These are phyloP conservation scores for Sitobion miscanthi DNA, from an alignment of 1,140 invertebrate species.

Conservation along the genomic window DNA sequence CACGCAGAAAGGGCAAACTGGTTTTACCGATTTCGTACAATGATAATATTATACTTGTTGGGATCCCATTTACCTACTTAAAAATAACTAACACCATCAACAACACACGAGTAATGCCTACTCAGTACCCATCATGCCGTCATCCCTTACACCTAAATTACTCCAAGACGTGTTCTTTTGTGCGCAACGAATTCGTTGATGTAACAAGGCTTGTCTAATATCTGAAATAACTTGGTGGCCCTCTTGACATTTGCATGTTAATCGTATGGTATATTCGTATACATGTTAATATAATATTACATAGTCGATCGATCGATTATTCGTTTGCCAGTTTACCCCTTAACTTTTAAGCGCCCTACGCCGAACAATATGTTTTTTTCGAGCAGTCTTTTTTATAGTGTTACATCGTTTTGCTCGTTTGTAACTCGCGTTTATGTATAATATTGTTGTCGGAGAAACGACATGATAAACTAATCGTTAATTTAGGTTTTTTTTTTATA, in stretches of 20 bases:
- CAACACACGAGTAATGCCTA: not conserved
- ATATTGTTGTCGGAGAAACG: not conserved
- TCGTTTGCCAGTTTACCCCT: not conserved
- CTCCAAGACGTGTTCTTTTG: not conserved
- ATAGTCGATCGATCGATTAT: not conserved
- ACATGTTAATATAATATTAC: not conserved
- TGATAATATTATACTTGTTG: not conserved
- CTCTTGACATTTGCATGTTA: not conserved
- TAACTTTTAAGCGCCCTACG: no score
- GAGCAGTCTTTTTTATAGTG: no score
- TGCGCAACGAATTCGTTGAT: not conserved
- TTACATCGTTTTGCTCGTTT: not conserved
- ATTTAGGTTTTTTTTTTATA: not conserved
- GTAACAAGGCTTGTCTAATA: not conserved
- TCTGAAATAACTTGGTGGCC: not conserved
- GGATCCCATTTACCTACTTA: not conserved
- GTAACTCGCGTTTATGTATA: not conserved
- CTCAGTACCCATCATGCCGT: not conserved
- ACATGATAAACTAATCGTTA: not conserved
- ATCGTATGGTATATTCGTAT: no score
- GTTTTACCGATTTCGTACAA: not conserved
- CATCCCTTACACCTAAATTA: not conserved
- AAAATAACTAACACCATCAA: not conserved
- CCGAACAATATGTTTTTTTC: not conserved
- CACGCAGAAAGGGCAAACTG: not conserved